Evolutionary conservation across 2,113 vertebrate species (phyloP).

Genomic region (Trochalopteron elliotii): DNA sequence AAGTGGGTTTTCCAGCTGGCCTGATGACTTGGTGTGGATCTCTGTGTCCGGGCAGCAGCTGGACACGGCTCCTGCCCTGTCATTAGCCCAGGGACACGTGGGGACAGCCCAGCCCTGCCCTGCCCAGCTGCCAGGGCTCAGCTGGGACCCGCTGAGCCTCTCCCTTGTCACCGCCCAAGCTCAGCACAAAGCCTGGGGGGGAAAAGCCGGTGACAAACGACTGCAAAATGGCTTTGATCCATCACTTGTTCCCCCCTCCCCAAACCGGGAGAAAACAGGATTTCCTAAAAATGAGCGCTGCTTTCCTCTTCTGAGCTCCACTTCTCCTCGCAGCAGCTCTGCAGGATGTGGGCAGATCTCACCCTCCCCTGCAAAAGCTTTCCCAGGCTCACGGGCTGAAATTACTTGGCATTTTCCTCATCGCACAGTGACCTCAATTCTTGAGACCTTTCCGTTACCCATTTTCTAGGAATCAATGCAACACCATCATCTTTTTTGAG

Average conservation of each 20-base stretch:
- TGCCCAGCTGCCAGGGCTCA: neutral
- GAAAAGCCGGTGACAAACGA: accelerated
- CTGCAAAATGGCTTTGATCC: accelerated
- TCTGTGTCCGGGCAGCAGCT: neutral
- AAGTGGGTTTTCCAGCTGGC: neutral
- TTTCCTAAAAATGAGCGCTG: neutral
- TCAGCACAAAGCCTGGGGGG: neutral
- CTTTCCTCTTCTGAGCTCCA: neutral
- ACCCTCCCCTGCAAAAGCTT: neutral
- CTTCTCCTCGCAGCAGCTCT: neutral
- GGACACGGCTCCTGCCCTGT: accelerated
- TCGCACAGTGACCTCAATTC: neutral
- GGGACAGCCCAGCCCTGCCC: neutral
- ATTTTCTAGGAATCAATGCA: neutral
- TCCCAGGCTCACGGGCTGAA: neutral
- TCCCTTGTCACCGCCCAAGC: neutral
- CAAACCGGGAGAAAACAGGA: accelerated
- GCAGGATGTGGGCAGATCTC: accelerated
- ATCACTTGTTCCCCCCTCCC: accelerated
- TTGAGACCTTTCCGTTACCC: neutral
- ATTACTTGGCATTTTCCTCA: neutral
- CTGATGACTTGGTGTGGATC: accelerated
- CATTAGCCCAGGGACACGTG: neutral
- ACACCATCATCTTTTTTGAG: neutral
- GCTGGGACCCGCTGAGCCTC: neutral